A percentile compares a stretch with the other conserved stretches of the same genome.
Conservation (phyloP, 2,888 invertebrate genomes). For the Cephus pygmeus region DNA sequence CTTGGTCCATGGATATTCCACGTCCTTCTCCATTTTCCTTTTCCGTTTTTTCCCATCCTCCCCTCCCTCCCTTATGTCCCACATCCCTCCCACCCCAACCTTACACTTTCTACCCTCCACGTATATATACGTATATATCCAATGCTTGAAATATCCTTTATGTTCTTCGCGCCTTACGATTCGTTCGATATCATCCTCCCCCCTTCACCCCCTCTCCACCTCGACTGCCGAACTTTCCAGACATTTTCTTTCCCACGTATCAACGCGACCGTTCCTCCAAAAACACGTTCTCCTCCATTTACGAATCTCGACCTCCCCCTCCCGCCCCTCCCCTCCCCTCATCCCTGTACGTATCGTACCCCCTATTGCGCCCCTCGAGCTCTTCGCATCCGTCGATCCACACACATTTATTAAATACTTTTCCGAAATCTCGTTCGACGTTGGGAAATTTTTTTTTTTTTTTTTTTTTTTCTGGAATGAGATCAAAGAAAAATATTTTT, state of each 20-base stretch:
- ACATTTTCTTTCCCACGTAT: background rate
- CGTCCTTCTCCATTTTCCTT: background rate
- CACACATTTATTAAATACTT: no score
- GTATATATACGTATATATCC: background rate
- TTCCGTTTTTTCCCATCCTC: background rate
- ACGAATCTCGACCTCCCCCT: background rate
- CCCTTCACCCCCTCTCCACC: background rate
- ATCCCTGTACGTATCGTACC: no score
- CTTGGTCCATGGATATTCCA: conserved; percentile 14
- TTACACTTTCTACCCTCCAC: background rate
- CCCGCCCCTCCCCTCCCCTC: no score
- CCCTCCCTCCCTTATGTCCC: background rate
- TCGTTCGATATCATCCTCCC: background rate
- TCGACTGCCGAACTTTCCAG: background rate
- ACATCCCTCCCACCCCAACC: background rate
- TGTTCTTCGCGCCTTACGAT: background rate
- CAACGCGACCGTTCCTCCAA: background rate
- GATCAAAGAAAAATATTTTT: no score
- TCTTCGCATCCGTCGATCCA: no score
- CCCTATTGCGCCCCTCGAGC: no score
- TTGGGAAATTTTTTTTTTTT: no score
- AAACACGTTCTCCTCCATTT: background rate
- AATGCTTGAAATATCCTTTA: background rate
- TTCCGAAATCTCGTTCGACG: no score
- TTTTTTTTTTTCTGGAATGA: no score